These are phyloP conservation scores for Neostethus bicornis DNA, from an alignment of 2,797 vertebrate genomes.

Conservation along the genomic window DNA sequence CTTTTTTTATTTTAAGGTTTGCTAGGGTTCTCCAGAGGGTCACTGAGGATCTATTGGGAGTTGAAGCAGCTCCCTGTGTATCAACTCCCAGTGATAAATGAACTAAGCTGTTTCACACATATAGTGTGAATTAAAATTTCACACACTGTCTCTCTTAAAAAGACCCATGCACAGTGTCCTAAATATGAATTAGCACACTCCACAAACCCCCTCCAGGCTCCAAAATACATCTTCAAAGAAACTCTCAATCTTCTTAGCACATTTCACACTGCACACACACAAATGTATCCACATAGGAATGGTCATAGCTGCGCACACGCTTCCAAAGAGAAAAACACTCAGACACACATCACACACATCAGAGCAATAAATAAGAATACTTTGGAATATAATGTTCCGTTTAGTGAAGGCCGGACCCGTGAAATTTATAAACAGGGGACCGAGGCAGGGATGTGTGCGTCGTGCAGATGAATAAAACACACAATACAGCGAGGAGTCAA, in stretches of 20 bases:
- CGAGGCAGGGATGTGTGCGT: constrained; percentile 40
- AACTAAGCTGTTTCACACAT: constrained; percentile 67
- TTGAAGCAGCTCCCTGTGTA: constrained; percentile 56
- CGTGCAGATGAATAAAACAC: constrained; percentile 25
- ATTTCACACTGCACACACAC: constrained; percentile 39
- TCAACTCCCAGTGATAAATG: constrained; percentile 62
- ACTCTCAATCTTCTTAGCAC: constrained; percentile 65
- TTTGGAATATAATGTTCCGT: constrained; percentile 45
- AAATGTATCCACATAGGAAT: constrained; percentile 15
- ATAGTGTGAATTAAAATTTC: constrained; percentile 77
- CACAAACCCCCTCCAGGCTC: constrained; percentile 55
- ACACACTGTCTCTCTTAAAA: constrained; percentile 63
- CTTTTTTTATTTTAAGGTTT: constrained; percentile 40
- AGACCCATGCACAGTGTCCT: constrained; percentile 66
- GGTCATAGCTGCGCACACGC: constrained; percentile 23
- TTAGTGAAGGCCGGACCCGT: constrained; percentile 47
- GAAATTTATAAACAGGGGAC: constrained; percentile 49
- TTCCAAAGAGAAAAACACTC: constrained; percentile 33
- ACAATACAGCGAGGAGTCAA: constrained; percentile 24
- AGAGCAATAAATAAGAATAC: constrained; percentile 45
- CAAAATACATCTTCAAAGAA: constrained; percentile 69
- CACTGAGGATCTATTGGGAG: constrained; percentile 57
- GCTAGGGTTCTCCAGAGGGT: constrained; percentile 48
- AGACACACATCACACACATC: constrained; percentile 44
- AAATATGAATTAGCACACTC: constrained; percentile 72